Conservation (phyloP, 2,888 invertebrate genomes). For the Tenthredo livida region DNA sequence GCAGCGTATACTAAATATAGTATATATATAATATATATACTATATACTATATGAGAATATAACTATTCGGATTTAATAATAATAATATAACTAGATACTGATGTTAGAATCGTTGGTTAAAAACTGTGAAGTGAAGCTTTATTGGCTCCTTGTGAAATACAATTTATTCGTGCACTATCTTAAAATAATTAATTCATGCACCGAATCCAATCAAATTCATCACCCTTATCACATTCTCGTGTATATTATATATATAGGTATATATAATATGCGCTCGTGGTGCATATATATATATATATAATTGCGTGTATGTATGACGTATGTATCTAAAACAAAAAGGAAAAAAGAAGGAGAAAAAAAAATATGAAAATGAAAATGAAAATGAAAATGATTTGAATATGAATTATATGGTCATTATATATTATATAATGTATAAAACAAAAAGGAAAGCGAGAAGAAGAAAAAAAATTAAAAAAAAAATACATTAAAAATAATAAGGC, state of each 20-base stretch:
- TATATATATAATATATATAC: not conserved
- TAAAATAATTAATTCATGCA: conserved; percentile 75
- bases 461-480: conserved; percentile 56
- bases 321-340: conserved; percentile 63
- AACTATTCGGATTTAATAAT: not conserved
- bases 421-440: conserved; percentile 61
- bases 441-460: conserved; percentile 56
- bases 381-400: conserved; percentile 48
- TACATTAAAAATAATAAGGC: conserved; percentile 65
- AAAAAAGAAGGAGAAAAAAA: conserved; percentile 55
- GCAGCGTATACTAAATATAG: not conserved
- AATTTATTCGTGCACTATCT: conserved; percentile 71
- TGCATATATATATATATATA: conserved; percentile 54
- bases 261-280: conserved; percentile 56
- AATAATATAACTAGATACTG: not conserved
- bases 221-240: conserved; percentile 62
- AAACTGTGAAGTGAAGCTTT: conserved; percentile 9
- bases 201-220: conserved; percentile 72
- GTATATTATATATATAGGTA: conserved; percentile 24
- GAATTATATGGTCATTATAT: conserved; percentile 43
- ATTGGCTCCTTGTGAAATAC: conserved; percentile 51
- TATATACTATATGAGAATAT: no score
- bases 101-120: not conserved
- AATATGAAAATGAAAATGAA: conserved; percentile 47
- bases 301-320: conserved; percentile 68